Percentiles rank a stretch among this genome's conserved stretches.
phyloP scores from a whole-genome alignment of 92 coral and sea anemone genomes.

The Parazoanthus atlanticus region DNA sequence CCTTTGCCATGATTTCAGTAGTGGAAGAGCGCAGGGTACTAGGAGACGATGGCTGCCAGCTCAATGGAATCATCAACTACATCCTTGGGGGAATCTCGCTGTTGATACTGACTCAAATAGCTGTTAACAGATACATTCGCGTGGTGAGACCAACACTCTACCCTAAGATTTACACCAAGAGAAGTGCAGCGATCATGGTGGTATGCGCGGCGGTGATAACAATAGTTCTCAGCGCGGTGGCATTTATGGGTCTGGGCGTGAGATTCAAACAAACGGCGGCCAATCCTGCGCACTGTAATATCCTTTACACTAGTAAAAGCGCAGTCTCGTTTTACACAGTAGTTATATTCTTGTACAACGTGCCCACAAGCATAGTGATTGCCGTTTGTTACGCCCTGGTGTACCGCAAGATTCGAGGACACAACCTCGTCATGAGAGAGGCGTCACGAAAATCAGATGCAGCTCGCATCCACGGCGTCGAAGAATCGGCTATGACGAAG shows the following conservation, averaged over 20 bases:
- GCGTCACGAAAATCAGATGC: too few relatives aligned
- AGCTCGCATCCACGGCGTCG: too few relatives aligned
- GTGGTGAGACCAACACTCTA: background rate
- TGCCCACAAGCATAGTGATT: background rate
- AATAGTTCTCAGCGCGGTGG: background rate
- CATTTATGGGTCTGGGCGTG: background rate
- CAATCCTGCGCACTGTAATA: background rate
- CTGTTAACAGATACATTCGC: background rate
- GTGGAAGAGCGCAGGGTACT: background rate
- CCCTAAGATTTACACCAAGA: background rate
- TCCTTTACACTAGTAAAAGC: background rate
- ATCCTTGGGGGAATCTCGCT: background rate
- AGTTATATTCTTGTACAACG: background rate
- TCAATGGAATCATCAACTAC: background rate
- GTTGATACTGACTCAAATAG: background rate
- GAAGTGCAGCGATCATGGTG: background rate
- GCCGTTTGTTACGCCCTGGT: too few relatives aligned
- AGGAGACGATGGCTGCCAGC: background rate
- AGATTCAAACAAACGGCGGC: background rate
- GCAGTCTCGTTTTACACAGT: background rate
- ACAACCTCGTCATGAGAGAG: too few relatives aligned
- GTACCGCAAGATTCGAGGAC: too few relatives aligned
- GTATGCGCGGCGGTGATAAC: background rate
- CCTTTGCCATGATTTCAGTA: background rate
- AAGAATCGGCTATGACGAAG: too few relatives aligned